Evolutionary conservation across 2,888 invertebrate species (phyloP).

Genomic region (Metacarcinus magister): DNA sequence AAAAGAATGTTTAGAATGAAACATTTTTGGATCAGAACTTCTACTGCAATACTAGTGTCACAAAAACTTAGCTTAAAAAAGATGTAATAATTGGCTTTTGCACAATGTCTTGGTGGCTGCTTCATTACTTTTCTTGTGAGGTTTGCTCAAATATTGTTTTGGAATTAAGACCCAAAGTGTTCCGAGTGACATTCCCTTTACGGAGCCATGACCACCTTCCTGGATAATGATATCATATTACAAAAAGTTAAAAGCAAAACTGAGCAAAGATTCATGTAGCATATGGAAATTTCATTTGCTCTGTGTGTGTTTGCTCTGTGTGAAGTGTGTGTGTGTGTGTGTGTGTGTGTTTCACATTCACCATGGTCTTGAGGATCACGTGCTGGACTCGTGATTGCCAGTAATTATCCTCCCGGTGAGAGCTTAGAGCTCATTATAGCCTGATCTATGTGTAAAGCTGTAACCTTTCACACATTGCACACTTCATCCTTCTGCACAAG

Average conservation of each 20-base stretch:
- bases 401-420: too few species aligned
- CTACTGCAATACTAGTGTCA: background rate
- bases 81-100: background rate
- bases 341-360: background rate
- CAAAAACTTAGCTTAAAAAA: background rate
- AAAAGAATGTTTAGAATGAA: background rate
- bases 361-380: too few species aligned
- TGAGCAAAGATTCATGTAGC: background rate
- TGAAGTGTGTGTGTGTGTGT: background rate
- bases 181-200: background rate
- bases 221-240: background rate
- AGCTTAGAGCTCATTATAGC: too few species aligned
- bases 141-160: background rate
- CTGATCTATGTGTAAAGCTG: too few species aligned
- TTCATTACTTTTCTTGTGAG: background rate
- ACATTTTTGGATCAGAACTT: slow-evolving; percentile 20
- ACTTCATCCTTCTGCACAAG: too few species aligned
- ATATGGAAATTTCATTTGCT: background rate
- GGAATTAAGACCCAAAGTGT: background rate
- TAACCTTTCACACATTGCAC: too few species aligned
- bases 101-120: background rate
- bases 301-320: background rate
- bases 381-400: too few species aligned
- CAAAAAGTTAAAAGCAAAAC: background rate
- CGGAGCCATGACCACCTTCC: background rate